Evolutionary conservation across 2,797 vertebrate genomes (phyloP), one percentile per base, ranked within the genome.

Genomic region (Synanceia verrucosa): DNA sequence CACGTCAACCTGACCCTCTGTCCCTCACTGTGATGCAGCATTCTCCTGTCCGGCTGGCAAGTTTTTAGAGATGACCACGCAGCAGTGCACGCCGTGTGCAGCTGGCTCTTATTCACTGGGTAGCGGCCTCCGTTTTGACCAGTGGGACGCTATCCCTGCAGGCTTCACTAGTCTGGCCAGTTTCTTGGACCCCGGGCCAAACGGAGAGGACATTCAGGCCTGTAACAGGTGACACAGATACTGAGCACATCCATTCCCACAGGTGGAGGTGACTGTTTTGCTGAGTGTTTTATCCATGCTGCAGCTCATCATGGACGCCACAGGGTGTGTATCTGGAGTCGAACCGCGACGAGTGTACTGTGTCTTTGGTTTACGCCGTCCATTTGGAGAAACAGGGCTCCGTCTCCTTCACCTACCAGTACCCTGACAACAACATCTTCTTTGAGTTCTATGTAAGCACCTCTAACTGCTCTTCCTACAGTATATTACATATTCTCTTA

Each of bases 371-470:
- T 84, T 99, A 99, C 0, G 96, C 96, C 0, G 97, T 99, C 53
- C 97, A 96, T 63, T 94, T 99, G 83, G 98, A 99, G 92, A 99
- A 98, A 77, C 94, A 94, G 0, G 98, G 98, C 43, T 96, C 94
- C 1, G 94, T 99, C 82, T 94, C 96, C 69, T 99, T 99, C 36
- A 97, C 97, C 65, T 99, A 99, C 89, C 97, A 99, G 88, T 99
- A 98, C 46, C 95, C 96, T 41, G 97, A 99, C 93, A 98, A 95
- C 95, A 98, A 97, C 94, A 96, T 99, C 92, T 96, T 99, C 94
- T 99, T 99, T 89, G 97, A 99, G 88, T 99, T 99, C 88, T 99
- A 97, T 86, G 98, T 99, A 94, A 96, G 98, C 78, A 6, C 5
- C 31, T 29, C 6, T 9, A 5, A 19, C 7, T 13, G 36, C 11